Base-by-base conservation (phyloP, 2,888 invertebrate genomes). In the Sphaerophoria taeniata region DNA sequence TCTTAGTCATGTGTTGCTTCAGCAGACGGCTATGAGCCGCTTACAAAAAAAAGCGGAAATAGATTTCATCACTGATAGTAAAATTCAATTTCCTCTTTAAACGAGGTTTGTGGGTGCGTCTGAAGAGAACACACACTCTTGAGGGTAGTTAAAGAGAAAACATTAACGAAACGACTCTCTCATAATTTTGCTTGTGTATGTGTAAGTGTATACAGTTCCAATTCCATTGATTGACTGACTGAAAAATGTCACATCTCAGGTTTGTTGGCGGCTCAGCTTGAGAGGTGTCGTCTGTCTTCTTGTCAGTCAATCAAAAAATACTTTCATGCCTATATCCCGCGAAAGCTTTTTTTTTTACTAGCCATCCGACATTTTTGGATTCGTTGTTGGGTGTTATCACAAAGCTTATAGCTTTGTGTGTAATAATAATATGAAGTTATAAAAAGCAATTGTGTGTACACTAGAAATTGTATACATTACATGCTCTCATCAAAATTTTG, bases 331-430 rank as follows among this genome's bases (percentile, higher is more conserved):
- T 47, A n/a, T 12, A 14, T 24, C 1, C 24, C 24, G 24, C 24
- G 4, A 55, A 53, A 76, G 75, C 69, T 63, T 2, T 24, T 24
- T 24, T 24, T 24, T 63, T 79, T 47, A 34, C 24, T 49, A 16
- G 34, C 34, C 49, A 49, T 49, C 24, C 1, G 2, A 2, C 24
- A 24, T 24, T 24, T 34, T 65, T 47, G 31, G 33, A 11, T 56
- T 31, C 72, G 77, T 82, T 82, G 82, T 51, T 83, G 83, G 83
- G 83, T 74, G 83, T 73, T 70, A 79, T 70, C 83, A 49, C 12
- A 75, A 74, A 65, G 63, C 67, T 78, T 6, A 14, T 58, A 71
- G 74, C 83, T 74, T 74, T 65, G 16, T 34, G 33, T 65, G n/a
- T 65, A 6, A 4, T 31, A 4, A 31, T 1, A 63, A 61, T 7